Percentiles rank a stretch among this genome's conserved stretches.
phyloP scores from a whole-genome alignment of 30 jellyfish, hydroid and myxozoan species.

The Pelagia noctiluca region DNA sequence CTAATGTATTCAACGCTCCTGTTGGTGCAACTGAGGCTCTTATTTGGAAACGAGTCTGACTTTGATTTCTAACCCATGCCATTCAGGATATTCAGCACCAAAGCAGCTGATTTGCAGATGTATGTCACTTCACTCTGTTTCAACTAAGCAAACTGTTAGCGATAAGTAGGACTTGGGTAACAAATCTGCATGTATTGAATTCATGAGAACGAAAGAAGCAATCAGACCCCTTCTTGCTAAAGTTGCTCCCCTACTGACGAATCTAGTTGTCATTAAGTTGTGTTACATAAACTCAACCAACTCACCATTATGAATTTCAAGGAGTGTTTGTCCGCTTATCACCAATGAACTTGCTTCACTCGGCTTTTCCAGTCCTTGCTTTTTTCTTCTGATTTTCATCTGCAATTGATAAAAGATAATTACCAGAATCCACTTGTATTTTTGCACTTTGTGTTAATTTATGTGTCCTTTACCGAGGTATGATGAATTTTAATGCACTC shows the following conservation, averaged over 20 bases:
- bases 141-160: no score
- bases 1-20: no score
- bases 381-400: not conserved
- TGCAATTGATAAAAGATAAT: not conserved
- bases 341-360: constrained; percentile 19
- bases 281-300: not conserved
- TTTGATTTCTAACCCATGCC: no score
- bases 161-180: not conserved
- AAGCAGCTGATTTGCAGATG: no score
- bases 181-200: not conserved
- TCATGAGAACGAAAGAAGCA: not conserved
- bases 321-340: constrained; percentile 57
- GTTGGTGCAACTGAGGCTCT: no score
- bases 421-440: not conserved
- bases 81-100: no score
- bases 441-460: not conserved
- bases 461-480: not conserved
- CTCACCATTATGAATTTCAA: constrained; percentile 62
- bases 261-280: not conserved
- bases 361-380: not conserved
- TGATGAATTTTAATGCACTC: not conserved
- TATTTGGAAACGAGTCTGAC: no score
- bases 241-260: not conserved
- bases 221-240: not conserved
- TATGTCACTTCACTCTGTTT: not conserved